These are phyloP conservation scores for Solenopsis fugax DNA, from an alignment of 1,140 invertebrate genomes.

Conservation along the genomic window DNA sequence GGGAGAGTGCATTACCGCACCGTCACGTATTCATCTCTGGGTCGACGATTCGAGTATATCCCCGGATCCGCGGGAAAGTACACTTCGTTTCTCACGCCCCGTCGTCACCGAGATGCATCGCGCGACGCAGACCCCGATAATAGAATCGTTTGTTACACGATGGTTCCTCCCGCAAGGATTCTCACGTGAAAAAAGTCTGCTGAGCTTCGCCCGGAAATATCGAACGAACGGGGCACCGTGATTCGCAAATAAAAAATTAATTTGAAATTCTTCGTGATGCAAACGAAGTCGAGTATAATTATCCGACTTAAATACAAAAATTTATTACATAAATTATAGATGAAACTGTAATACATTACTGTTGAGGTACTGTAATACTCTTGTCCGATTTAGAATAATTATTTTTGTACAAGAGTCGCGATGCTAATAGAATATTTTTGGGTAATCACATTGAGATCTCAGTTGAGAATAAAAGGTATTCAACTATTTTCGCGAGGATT, in stretches of 20 bases:
- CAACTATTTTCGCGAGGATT: conserved; percentile 13
- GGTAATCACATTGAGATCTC: background rate
- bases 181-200: background rate
- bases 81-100: conserved; percentile 46
- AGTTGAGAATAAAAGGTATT: background rate
- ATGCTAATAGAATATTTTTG: background rate
- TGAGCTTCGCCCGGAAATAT: background rate
- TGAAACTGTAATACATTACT: background rate
- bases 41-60: conserved; percentile 48
- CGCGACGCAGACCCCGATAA: conserved; percentile 16
- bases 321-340: background rate
- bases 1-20: conserved; percentile 37
- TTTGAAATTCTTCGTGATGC: background rate
- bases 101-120: conserved; percentile 55
- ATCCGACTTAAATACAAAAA: background rate
- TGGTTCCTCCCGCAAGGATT: background rate
- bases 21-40: conserved; percentile 50
- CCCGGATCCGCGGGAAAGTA: conserved; percentile 52
- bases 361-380: background rate
- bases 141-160: conserved; percentile 57
- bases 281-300: background rate
- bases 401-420: background rate
- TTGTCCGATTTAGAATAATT: background rate
- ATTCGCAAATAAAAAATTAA: background rate
- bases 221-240: background rate